A percentile compares a stretch with the other conserved stretches of the same genome.
Conservation (phyloP, 2,797 vertebrate species). For the Zenarchopterus dispar region DNA sequence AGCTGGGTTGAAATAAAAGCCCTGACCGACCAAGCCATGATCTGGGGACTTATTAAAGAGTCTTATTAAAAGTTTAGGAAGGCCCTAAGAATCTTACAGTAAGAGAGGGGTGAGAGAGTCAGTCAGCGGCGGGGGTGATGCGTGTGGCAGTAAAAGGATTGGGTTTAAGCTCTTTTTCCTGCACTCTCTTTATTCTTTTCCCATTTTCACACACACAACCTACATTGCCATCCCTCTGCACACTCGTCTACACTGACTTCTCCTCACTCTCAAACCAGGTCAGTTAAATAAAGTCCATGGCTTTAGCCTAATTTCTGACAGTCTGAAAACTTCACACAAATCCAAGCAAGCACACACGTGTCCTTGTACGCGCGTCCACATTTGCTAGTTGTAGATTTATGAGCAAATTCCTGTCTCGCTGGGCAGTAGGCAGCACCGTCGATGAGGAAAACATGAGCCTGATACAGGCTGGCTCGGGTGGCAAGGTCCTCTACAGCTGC, state of each 20-base stretch:
- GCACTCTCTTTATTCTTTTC: conserved; percentile 10
- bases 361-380: neutral
- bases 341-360: neutral
- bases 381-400: conserved; percentile 26
- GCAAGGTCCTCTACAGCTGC: conserved; percentile 35
- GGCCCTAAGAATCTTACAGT: conserved; percentile 75
- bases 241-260: conserved; percentile 54
- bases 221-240: conserved; percentile 12
- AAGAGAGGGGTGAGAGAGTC: conserved; percentile 23
- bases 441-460: conserved; percentile 21
- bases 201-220: conserved; percentile 19
- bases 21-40: conserved; percentile 69
- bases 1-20: conserved; percentile 68
- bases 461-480: conserved; percentile 13
- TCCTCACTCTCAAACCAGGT: conserved; percentile 64
- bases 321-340: conserved; percentile 37
- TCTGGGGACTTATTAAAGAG: conserved; percentile 80
- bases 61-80: conserved; percentile 81
- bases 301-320: conserved; percentile 71
- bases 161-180: conserved; percentile 49
- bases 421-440: conserved; percentile 11
- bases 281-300: conserved; percentile 74
- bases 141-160: conserved; percentile 48
- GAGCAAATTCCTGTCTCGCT: conserved; percentile 24
- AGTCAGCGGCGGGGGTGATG: conserved; percentile 44